phyloP scores from a whole-genome alignment of 2,888 invertebrate species.

The Unio delphinus region DNA sequence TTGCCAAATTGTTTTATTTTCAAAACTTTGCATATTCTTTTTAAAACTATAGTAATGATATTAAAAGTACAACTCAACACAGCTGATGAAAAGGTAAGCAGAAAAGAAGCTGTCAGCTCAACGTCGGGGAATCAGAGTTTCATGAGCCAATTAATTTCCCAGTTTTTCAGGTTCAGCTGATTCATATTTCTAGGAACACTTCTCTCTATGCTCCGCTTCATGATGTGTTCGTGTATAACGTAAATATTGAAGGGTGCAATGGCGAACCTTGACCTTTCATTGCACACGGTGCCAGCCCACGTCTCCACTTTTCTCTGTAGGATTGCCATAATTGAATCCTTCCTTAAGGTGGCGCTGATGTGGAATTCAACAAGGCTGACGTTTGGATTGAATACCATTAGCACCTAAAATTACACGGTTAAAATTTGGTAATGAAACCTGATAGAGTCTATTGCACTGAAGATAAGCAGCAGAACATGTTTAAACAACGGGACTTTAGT shows the following conservation, averaged over 20 bases:
- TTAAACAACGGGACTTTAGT: too few species aligned
- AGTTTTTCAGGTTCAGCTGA: constrained; percentile 13
- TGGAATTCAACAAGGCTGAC: constrained; percentile 21
- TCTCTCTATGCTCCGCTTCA: constrained; percentile 15
- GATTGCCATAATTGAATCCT: constrained; percentile 5
- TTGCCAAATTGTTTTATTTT: too few species aligned
- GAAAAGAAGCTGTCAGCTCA: too few species aligned
- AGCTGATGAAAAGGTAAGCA: too few species aligned
- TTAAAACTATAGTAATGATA: too few species aligned
- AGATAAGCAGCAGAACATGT: too few species aligned
- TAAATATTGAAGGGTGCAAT: constrained; percentile 17
- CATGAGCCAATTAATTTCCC: constrained; percentile 29
- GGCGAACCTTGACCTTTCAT: constrained; percentile 15
- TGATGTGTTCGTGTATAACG: constrained; percentile 9
- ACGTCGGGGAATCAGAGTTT: constrained; percentile 1
- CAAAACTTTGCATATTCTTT: too few species aligned
- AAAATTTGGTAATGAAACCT: background rate
- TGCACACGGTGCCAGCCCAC: constrained; percentile 23
- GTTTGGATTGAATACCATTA: constrained; percentile 25
- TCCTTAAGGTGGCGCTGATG: constrained; percentile 5
- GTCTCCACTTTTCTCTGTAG: constrained; percentile 24
- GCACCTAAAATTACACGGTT: constrained; percentile 12
- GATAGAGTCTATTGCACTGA: background rate
- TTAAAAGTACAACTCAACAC: too few species aligned
- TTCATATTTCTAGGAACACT: constrained; percentile 18